Evolutionary conservation across 1,140 invertebrate species (phyloP).

Genomic region (Bradynema listronoti): DNA sequence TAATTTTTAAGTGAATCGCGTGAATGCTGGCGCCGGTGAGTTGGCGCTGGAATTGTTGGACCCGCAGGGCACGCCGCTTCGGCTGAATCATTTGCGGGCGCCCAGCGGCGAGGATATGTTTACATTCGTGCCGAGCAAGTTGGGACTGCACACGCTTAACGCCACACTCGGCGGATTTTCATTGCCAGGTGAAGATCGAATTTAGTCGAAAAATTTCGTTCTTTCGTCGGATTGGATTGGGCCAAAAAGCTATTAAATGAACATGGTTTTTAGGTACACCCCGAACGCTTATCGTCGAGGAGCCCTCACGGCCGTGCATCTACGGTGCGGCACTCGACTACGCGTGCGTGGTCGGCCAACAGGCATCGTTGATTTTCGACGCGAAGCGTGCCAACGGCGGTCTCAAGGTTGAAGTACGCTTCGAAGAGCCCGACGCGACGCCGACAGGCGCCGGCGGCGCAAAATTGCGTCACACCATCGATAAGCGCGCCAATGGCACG

Average conservation of each 20-base stretch:
- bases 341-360: conserved; percentile 59
- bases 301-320: conserved; percentile 64
- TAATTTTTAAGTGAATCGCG: conserved; percentile 35
- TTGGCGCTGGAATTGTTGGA: conserved; percentile 79
- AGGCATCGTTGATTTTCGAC: conserved; percentile 60
- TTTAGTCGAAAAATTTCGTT: conserved; percentile 12
- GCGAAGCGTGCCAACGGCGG: conserved; percentile 59
- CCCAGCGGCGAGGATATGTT: conserved; percentile 66
- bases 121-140: conserved; percentile 75
- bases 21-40: conserved; percentile 66
- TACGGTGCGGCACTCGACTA: conserved; percentile 62
- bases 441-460: conserved; percentile 34
- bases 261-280: conserved; percentile 55
- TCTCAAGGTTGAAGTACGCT: conserved; percentile 46
- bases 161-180: conserved; percentile 76
- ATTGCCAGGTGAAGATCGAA: conserved; percentile 60
- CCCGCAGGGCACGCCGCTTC: conserved; percentile 77
- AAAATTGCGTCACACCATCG: conserved; percentile 35
- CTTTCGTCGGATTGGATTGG: conserved; percentile 3
- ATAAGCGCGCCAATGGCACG: conserved; percentile 35
- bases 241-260: background rate
- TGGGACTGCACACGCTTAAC: conserved; percentile 80
- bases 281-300: conserved; percentile 65
- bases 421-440: too few species aligned
- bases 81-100: conserved; percentile 72